These are phyloP conservation scores for Heptranchias perlo DNA, from an alignment of 2,113 vertebrate genomes.

Conservation along the genomic window DNA sequence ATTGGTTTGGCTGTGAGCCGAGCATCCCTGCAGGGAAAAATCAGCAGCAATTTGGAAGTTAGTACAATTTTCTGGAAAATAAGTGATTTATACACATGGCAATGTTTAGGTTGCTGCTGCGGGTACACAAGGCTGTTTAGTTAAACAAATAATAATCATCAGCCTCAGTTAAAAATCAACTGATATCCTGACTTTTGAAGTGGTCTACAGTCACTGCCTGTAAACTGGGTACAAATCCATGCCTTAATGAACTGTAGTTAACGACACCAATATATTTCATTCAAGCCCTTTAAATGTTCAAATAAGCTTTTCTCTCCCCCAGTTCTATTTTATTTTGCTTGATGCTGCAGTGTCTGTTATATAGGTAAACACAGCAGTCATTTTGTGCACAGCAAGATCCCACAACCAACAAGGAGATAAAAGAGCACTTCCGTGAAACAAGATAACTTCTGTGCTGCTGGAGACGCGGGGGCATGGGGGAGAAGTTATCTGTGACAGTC, in stretches of 20 bases:
- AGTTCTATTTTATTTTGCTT: not conserved
- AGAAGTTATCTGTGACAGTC: not conserved
- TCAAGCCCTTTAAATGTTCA: not conserved
- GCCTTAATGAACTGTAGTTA: not conserved
- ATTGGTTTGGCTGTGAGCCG: not conserved
- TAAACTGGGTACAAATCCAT: not conserved
- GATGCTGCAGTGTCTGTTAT: not conserved
- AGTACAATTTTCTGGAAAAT: not conserved
- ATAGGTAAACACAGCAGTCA: not conserved
- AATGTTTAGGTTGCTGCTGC: not conserved
- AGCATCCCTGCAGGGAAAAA: not conserved
- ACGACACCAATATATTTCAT: not conserved
- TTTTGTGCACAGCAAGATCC: not conserved
- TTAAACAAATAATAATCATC: not conserved
- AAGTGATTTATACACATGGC: conserved; percentile 22
- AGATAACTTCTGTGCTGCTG: not conserved
- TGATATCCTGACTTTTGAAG: not conserved
- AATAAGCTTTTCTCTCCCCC: too few species aligned
- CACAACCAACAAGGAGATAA: not conserved
- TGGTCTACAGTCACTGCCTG: not conserved
- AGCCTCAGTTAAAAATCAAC: conserved; percentile 12
- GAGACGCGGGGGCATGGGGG: not conserved
- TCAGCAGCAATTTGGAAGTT: not conserved
- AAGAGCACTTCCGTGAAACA: not conserved
- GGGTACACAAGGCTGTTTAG: not conserved